Evolutionary conservation across 1,140 invertebrate genomes (phyloP), one percentile per base, ranked within the genome.

Genomic region (Aphelenchoides avenae): DNA sequence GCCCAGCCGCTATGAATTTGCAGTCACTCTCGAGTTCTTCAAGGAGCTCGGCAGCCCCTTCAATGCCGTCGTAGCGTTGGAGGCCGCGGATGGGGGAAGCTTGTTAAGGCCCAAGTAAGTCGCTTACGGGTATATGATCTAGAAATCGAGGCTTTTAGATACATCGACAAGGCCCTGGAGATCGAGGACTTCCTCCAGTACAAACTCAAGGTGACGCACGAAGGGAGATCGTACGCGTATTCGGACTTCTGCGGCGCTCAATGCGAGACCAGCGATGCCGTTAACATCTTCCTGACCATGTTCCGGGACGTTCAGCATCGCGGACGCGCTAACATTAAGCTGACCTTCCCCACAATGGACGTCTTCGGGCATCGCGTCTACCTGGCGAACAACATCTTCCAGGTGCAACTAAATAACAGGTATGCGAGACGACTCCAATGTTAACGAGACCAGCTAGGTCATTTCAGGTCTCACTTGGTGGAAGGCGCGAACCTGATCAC

Each of bases 161-260:
- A 76, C 53, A 76, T 74, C 27, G 71, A 74, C 31, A 58, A 61
- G 31, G 71, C 71, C 6, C 52, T 74, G 13, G 73, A 74, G 54
- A 63, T 74, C 13, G 71, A 74, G 42, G 65, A 74, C 22, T 73
- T 60, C 42, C 59, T 74, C 9, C 71, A 76, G 40, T 76, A 74
- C 44, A 64, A 73, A 48, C 40, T 74, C 11, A 76, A 76, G 48
- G 61, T 50, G n/a, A 48, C 64, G 37, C 67, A 75, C 42, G 71
- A 67, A 52, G 66, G 66, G 18, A 43, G 46, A 37, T 43, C 22
- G 15, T 74, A 76, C 40, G 53, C 71, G 13, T 74, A 74, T 43
- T 67, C 62, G 13, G 71, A 74, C 36, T 74, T 74, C 47, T 74
- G 71, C 48, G 71, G 71, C 22, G 68, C 73, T n/a, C 73, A 74